Base-by-base conservation (phyloP, 1,140 invertebrate genomes). In the Neuroterus valhalla region DNA sequence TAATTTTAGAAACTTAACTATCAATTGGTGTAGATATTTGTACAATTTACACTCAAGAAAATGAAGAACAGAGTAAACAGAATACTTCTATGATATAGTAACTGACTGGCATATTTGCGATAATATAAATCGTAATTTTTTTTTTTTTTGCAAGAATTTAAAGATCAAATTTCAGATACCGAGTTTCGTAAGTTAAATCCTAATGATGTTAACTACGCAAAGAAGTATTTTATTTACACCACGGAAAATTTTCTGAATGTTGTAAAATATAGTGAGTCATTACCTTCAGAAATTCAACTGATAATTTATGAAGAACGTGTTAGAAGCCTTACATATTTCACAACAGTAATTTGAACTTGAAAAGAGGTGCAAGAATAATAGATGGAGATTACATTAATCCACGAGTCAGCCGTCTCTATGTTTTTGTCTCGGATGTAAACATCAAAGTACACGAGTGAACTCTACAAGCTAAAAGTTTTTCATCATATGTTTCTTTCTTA, bases 401-500 rank as follows among this genome's bases (percentile, higher is more conserved):
- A 68, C 38, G 66, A 46, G 44, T 11, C 6, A 66, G 50, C 50
- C 66, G 3, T n/a, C 71, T 72, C 55, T 26, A 71, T 78, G 68
- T 78, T 78, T 78, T 72, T 55, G 68, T 42, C 8, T 1, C 15
- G 5, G 52, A 55, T 45, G 66, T 78, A 78, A 78, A 78, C 73
- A 78, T 69, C 55, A 48, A 48, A 70, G 69, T 44, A 17, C 69
- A 69, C 43, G 10, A 70, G 23, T 19, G 45, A 55, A 23, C 43
- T 68, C 42, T 46, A 62, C 10, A 50, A 45, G 31, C 42, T 46
- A 69, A 19, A 43, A 45, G 42, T 46, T 66, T 5, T 2, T n/a
- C 15, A 15, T 23, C 50, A 11, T 2, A 8, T 21, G 11, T 50
- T 50, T 21, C 17, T 50, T 21, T n/a, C 48, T 21, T 21, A 21